Conservation (phyloP, 1,140 invertebrate genomes). For the Saxidomus purpurata region DNA sequence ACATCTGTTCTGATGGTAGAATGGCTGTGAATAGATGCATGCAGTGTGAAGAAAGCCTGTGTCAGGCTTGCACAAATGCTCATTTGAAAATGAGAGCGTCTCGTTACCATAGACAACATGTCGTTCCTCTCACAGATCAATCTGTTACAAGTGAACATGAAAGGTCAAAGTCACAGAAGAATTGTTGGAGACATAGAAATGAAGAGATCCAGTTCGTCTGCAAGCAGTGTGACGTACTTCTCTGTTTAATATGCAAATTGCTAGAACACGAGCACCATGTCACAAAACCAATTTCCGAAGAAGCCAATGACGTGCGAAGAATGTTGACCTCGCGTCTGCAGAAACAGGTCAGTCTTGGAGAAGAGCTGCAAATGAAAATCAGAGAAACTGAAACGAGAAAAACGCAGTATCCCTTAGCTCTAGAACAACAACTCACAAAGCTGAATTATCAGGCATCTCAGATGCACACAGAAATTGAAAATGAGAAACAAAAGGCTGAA, state of each 20-base stretch:
- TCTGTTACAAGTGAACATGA: neutral
- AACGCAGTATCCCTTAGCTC: neutral
- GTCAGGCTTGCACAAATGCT: slow-evolving; percentile 42
- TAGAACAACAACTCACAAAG: slow-evolving; percentile 32
- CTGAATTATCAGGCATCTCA: neutral
- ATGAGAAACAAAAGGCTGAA: slow-evolving; percentile 8
- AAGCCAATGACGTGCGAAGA: slow-evolving; percentile 34
- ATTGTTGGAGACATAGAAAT: slow-evolving; percentile 28
- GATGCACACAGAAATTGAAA: slow-evolving; percentile 37
- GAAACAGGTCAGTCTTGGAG: slow-evolving; percentile 7
- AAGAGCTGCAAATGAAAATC: slow-evolving; percentile 11
- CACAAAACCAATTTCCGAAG: slow-evolving; percentile 50
- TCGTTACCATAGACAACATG: slow-evolving; percentile 49
- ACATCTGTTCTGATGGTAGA: slow-evolving; percentile 45
- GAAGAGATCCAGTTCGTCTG: slow-evolving; percentile 45
- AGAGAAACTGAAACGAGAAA: neutral
- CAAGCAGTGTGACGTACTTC: slow-evolving; percentile 20
- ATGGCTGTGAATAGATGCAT: slow-evolving; percentile 47
- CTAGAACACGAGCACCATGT: slow-evolving; percentile 51
- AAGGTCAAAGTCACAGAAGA: neutral
- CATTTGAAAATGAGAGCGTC: slow-evolving; percentile 57
- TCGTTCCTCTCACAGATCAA: slow-evolving; percentile 13
- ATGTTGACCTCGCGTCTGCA: neutral
- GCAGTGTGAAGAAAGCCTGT: slow-evolving; percentile 51
- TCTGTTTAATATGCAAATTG: slow-evolving; percentile 44